Percentiles rank a stretch among this genome's conserved stretches.
These are phyloP conservation scores for Coptodon rendalli DNA, from an alignment of 2,113 vertebrate genomes.

Conservation along the genomic window DNA sequence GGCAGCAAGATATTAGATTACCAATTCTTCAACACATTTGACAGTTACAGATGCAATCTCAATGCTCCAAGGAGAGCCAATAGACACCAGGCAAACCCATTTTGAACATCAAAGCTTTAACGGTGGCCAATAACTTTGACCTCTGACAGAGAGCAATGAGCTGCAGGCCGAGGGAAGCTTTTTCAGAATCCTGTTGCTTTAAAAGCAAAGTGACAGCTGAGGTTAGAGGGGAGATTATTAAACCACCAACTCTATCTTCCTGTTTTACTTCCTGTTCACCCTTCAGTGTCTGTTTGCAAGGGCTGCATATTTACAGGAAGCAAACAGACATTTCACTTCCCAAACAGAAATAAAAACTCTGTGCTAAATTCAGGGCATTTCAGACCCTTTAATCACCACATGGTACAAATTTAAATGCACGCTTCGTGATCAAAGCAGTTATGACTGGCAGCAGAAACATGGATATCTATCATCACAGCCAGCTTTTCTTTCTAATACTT, in stretches of 20 bases:
- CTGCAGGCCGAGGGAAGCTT: neutral
- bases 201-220: conserved; percentile 12
- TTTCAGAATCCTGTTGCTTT: conserved; percentile 24
- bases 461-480: neutral
- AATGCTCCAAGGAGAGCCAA: neutral
- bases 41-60: neutral
- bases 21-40: neutral
- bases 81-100: neutral
- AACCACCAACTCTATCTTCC: conserved; percentile 18
- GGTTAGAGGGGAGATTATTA: conserved; percentile 8
- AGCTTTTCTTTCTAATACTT: neutral
- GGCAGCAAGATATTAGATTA: neutral
- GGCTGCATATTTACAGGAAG: neutral
- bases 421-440: neutral
- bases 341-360: neutral
- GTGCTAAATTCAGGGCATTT: neutral
- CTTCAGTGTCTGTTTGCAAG: neutral
- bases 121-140: neutral
- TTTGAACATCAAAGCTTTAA: neutral
- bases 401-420: neutral
- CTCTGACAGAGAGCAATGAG: neutral
- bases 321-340: neutral
- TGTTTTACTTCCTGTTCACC: conserved; percentile 51
- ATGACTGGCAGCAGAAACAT: neutral
- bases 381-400: neutral